Percentiles rank a stretch among this genome's conserved stretches.
These are phyloP conservation scores for Holcopasites calliopsidis DNA, from an alignment of 1,140 invertebrate species.

Conservation along the genomic window DNA sequence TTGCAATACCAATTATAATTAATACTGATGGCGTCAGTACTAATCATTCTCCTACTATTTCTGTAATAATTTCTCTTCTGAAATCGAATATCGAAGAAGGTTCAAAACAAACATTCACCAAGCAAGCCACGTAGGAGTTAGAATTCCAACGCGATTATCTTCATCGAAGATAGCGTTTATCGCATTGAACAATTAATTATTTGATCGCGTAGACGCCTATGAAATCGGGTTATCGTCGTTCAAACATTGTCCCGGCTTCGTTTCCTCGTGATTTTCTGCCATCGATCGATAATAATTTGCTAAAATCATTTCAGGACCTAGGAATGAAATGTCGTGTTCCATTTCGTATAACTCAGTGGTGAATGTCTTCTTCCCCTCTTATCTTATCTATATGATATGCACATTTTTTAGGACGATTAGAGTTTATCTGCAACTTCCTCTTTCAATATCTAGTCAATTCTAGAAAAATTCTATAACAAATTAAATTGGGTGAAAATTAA, in stretches of 20 bases:
- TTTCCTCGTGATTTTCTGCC: not conserved
- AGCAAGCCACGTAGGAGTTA: not conserved
- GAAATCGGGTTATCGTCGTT: constrained; percentile 9
- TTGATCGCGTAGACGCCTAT: not conserved
- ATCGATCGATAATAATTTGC: not conserved
- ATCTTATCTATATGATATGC: too few species aligned
- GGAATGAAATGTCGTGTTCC: not conserved
- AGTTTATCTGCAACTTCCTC: too few species aligned
- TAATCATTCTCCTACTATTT: too few species aligned
- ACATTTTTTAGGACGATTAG: too few species aligned
- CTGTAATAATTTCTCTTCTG: not conserved
- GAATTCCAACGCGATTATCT: not conserved
- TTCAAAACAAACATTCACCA: not conserved
- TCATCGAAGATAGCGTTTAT: constrained; percentile 11
- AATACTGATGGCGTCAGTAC: too few species aligned
- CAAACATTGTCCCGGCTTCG: not conserved
- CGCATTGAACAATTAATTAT: not conserved
- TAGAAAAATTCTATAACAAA: too few species aligned
- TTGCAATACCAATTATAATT: too few species aligned
- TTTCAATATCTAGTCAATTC: too few species aligned
- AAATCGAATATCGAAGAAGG: too few species aligned
- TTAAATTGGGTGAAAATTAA: too few species aligned
- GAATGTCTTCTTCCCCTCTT: too few species aligned
- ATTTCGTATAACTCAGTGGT: too few species aligned
- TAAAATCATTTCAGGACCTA: not conserved